Evolutionary conservation across 2,888 invertebrate genomes (phyloP).

Genomic region (Tipula unca): DNA sequence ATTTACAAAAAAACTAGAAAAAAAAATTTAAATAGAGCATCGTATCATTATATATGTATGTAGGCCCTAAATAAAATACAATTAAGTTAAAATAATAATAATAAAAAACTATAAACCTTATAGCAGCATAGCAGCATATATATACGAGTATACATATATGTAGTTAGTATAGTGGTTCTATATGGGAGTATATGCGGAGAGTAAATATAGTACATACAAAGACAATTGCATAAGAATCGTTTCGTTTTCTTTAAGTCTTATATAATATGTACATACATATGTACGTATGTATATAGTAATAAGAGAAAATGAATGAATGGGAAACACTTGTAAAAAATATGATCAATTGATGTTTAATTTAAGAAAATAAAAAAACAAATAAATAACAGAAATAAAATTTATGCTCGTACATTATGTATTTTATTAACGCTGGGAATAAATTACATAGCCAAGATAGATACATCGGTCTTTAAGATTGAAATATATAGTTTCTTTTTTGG

Average conservation of each 20-base stretch:
- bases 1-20: background rate
- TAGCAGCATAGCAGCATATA: background rate
- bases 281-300: no score
- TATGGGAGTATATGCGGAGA: background rate
- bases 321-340: constrained; percentile 14
- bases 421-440: background rate
- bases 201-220: background rate
- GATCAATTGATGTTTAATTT: constrained; percentile 14
- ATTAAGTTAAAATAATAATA: constrained; percentile 10
- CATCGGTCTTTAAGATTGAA: background rate
- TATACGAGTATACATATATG: no score
- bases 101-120: background rate
- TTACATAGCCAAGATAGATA: background rate
- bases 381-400: constrained; percentile 9
- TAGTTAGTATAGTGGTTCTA: background rate
- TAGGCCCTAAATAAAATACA: background rate
- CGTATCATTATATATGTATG: background rate
- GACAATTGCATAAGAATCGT: background rate
- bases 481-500: background rate
- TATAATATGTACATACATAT: no score
- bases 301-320: constrained; percentile 9
- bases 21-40: constrained; percentile 1
- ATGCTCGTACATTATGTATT: background rate
- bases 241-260: background rate
- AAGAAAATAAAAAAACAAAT: background rate